phyloP scores from a whole-genome alignment of 2,888 invertebrate species.

The Altica lythri region DNA sequence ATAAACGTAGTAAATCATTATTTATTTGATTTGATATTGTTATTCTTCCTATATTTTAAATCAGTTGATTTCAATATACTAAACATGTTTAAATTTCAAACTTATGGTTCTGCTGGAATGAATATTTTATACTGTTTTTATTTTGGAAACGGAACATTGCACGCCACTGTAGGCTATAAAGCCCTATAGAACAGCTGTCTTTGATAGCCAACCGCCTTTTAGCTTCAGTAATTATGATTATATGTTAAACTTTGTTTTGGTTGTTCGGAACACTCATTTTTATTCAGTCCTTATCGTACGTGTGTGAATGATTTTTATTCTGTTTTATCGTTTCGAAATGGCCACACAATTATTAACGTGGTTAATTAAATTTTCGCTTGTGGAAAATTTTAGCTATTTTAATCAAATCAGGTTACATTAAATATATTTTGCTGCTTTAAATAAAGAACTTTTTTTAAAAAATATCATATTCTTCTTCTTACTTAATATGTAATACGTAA shows the following conservation, averaged over 20 bases:
- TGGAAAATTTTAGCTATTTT: no score
- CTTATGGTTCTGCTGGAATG: no score
- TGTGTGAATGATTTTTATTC: conserved; percentile 31
- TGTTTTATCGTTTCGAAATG: conserved; percentile 22
- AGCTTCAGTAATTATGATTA: conserved; percentile 52
- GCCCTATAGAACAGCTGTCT: conserved; percentile 54
- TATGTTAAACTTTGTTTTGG: conserved; percentile 44
- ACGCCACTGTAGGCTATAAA: conserved; percentile 29
- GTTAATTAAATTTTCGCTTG: conserved; percentile 16
- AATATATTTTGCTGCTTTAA: no score
- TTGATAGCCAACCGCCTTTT: conserved; percentile 56
- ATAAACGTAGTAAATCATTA: no score
- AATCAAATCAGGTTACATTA: no score
- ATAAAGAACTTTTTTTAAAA: no score
- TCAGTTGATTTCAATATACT: no score
- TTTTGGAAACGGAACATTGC: conserved; percentile 3
- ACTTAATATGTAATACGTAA: no score
- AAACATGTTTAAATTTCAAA: no score
- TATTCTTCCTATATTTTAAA: no score
- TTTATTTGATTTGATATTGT: no score
- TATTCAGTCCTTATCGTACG: conserved; percentile 36
- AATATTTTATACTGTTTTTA: not conserved
- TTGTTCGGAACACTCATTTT: conserved; percentile 38
- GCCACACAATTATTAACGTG: conserved; percentile 2
- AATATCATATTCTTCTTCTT: no score